These are phyloP conservation scores for Maccullochella peelii DNA, from an alignment of 2,113 vertebrate species.

Conservation along the genomic window DNA sequence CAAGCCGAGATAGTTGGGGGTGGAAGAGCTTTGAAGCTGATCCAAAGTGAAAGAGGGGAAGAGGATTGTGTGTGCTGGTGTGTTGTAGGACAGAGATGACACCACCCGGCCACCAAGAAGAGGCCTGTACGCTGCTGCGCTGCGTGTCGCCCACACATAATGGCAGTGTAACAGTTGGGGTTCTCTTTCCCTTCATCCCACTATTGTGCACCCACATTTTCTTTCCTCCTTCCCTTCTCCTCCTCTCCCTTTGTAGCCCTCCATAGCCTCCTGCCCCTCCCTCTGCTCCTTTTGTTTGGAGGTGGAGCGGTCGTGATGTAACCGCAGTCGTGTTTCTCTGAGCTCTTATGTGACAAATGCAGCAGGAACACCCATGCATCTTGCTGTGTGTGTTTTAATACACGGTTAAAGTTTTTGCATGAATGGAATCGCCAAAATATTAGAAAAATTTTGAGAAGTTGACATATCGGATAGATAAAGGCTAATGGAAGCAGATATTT, in stretches of 20 bases:
- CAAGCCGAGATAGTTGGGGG: conserved; percentile 29
- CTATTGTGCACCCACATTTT: background rate
- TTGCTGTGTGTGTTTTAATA: background rate
- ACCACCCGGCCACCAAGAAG: background rate
- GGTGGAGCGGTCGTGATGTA: conserved; percentile 26
- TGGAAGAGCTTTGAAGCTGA: conserved; percentile 70
- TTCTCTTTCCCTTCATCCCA: background rate
- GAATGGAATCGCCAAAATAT: background rate
- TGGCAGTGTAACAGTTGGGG: conserved; percentile 21
- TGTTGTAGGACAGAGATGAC: conserved; percentile 28
- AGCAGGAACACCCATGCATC: conserved; percentile 19
- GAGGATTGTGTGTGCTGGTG: conserved; percentile 23
- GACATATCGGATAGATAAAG: background rate
- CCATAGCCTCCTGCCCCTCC: conserved; percentile 7
- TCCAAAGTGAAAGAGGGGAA: conserved; percentile 63
- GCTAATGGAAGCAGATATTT: background rate
- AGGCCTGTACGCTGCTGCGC: background rate
- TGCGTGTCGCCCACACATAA: conserved; percentile 20
- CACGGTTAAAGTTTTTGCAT: background rate
- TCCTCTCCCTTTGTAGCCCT: background rate
- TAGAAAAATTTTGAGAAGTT: background rate
- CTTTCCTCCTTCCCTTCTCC: background rate
- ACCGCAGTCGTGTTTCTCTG: conserved; percentile 16
- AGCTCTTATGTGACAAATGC: conserved; percentile 32
- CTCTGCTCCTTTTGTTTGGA: conserved; percentile 26